These are phyloP conservation scores for Eulemur mongoz DNA, from an alignment of 2,797 vertebrate species.

Conservation along the genomic window DNA sequence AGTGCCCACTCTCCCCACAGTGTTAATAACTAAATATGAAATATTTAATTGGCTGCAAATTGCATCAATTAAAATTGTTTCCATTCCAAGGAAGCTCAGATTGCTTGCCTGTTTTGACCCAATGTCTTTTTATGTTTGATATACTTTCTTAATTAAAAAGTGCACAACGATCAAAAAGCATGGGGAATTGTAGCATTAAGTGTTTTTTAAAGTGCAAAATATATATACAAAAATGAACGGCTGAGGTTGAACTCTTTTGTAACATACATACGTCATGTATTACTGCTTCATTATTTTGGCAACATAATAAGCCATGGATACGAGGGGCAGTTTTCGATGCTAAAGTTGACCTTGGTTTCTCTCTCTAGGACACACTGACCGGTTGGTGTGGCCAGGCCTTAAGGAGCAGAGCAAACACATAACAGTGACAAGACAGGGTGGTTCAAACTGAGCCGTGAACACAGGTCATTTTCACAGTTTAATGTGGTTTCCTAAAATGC, in stretches of 20 bases:
- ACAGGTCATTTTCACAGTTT: too few species aligned
- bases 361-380: not conserved
- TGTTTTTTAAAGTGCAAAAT: not conserved
- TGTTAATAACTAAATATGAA: conserved; percentile 51
- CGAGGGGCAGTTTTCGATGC: not conserved
- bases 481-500: not conserved
- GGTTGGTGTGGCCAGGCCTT: not conserved
- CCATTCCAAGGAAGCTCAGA: not conserved
- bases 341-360: not conserved
- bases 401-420: not conserved
- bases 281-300: not conserved
- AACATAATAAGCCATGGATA: not conserved
- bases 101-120: conserved; percentile 27
- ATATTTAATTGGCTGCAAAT: conserved; percentile 54
- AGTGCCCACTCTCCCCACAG: not conserved
- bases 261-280: not conserved
- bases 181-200: not conserved
- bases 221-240: not conserved
- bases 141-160: conserved; percentile 67
- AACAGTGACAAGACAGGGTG: not conserved
- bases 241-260: not conserved
- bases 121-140: conserved; percentile 54
- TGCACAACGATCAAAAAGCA: not conserved
- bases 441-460: not conserved
- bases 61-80: conserved; percentile 51